Conservation (phyloP, 23 tunicate species). For the Styela clava region DNA sequence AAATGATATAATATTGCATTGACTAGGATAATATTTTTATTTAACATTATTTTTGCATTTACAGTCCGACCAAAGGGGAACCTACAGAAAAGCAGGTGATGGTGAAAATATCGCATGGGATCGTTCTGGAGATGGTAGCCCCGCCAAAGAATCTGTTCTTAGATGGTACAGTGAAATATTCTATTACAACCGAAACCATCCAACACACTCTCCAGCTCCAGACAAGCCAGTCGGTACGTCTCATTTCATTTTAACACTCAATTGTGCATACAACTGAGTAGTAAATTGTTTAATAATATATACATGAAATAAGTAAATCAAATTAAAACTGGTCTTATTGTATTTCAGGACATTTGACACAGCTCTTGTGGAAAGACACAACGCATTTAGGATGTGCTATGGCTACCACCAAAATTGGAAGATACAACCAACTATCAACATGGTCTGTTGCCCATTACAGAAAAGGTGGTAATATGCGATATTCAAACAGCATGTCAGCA, state of each 20-base stretch:
- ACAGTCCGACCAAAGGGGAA: not conserved
- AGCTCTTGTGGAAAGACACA: constrained; percentile 84
- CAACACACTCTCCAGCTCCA: constrained; percentile 15
- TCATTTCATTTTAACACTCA: too few relatives aligned
- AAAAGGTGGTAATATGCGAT: constrained; percentile 70
- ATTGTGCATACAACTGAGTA: too few relatives aligned
- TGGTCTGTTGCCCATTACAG: constrained; percentile 88
- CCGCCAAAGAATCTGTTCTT: constrained; percentile 71
- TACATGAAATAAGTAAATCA: too few relatives aligned
- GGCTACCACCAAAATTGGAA: constrained; percentile 14
- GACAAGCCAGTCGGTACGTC: constrained; percentile 71
- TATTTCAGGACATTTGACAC: constrained; percentile 84
- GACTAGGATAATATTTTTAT: too few relatives aligned
- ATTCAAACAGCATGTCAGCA: not conserved
- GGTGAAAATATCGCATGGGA: constrained; percentile 99
- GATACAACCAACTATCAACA: constrained; percentile 23
- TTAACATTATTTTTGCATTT: too few relatives aligned
- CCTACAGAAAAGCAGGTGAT: constrained; percentile 18
- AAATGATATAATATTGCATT: too few relatives aligned
- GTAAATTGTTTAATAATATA: too few relatives aligned
- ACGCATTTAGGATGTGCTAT: constrained; percentile 72
- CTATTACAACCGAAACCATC: constrained; percentile 65
- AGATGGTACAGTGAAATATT: constrained; percentile 91
- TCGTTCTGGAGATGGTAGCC: constrained; percentile 66
- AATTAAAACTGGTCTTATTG: too few relatives aligned